Percentiles rank a stretch among this genome's conserved stretches.
Conservation (phyloP, 2,888 invertebrate genomes). For the Limnephilus auricula region DNA sequence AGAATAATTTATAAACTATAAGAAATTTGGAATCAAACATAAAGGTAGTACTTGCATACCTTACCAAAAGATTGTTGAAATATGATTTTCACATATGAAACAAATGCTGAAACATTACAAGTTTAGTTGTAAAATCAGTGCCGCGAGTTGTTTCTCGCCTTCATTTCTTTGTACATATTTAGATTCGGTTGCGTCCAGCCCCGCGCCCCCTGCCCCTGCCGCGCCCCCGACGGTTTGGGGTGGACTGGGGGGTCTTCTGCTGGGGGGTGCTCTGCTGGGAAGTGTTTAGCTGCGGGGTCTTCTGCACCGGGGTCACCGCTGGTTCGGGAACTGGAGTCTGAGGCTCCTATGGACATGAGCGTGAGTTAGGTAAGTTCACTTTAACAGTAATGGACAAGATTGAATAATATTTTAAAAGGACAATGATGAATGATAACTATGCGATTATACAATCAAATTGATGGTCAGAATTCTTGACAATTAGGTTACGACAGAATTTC, state of each 20-base stretch:
- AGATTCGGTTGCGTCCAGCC: conserved; percentile 8
- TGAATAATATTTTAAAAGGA: neutral
- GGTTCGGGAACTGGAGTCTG: conserved; percentile 7
- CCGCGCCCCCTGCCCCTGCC: conserved; percentile 25
- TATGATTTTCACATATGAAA: neutral
- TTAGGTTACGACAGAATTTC: too few relatives aligned
- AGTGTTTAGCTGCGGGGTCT: neutral
- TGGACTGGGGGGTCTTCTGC: neutral
- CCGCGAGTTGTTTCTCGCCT: neutral
- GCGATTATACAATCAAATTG: too few relatives aligned
- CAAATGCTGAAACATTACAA: neutral
- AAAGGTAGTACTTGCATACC: neutral
- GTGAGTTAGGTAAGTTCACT: neutral
- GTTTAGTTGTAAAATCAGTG: neutral
- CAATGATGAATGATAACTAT: neutral
- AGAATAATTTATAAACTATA: too few relatives aligned
- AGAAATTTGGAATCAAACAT: too few relatives aligned
- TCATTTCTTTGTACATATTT: neutral
- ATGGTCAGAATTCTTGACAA: too few relatives aligned
- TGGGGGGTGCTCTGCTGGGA: conserved; percentile 16
- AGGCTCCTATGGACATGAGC: neutral
- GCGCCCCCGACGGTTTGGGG: neutral
- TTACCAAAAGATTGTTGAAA: neutral
- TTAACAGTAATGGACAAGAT: neutral
- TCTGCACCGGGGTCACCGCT: neutral